phyloP scores from a whole-genome alignment of 1,140 invertebrate genomes.

The Olivierus martensii region DNA sequence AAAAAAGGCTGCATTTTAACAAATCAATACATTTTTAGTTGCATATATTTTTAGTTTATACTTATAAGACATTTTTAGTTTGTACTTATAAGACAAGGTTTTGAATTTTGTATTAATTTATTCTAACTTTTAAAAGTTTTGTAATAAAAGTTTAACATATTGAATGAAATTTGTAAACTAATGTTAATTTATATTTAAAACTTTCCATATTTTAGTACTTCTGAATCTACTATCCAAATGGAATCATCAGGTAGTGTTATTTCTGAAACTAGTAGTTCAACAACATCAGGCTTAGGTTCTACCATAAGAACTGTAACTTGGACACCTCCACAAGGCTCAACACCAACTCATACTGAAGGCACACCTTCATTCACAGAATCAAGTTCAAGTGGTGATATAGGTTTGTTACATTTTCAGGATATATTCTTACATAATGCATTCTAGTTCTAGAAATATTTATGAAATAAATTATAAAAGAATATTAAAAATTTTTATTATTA shows the following conservation, averaged over 20 bases:
- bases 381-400: slow-evolving; percentile 80
- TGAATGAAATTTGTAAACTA: too few relatives aligned
- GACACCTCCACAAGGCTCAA: slow-evolving; percentile 72
- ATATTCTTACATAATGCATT: neutral
- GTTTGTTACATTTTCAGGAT: slow-evolving; percentile 32
- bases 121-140: too few relatives aligned
- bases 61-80: too few relatives aligned
- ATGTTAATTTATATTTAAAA: too few relatives aligned
- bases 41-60: too few relatives aligned
- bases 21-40: too few relatives aligned
- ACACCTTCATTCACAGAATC: slow-evolving; percentile 94
- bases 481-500: too few relatives aligned
- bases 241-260: slow-evolving; percentile 16
- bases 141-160: too few relatives aligned
- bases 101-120: too few relatives aligned
- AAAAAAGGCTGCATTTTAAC: too few relatives aligned
- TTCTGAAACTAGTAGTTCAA: slow-evolving; percentile 18
- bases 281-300: slow-evolving; percentile 37
- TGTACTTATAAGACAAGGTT: too few relatives aligned
- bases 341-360: slow-evolving; percentile 96
- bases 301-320: slow-evolving; percentile 47
- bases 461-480: too few relatives aligned
- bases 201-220: slow-evolving; percentile 15
- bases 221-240: slow-evolving; percentile 20
- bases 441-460: neutral